phyloP scores from a whole-genome alignment of 2,797 vertebrate species.

The Lophotriccus pileatus region DNA sequence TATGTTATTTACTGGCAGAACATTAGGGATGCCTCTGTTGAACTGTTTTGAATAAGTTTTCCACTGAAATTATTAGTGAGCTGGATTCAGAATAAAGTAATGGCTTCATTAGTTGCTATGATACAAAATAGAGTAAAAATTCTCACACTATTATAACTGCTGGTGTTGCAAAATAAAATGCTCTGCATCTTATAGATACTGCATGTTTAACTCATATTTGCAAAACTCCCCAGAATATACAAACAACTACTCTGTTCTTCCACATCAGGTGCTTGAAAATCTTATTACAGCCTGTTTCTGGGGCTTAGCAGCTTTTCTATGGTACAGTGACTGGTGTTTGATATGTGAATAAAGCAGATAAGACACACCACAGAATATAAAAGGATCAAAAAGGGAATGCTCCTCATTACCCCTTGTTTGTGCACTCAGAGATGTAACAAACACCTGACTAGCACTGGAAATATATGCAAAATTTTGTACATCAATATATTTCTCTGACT shows the following conservation, averaged over 20 bases:
- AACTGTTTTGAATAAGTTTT: constrained; percentile 42
- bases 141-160: constrained; percentile 8
- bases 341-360: constrained; percentile 37
- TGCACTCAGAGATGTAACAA: not conserved
- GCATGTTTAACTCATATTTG: constrained; percentile 45
- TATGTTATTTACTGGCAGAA: not conserved
- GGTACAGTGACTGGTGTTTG: not conserved
- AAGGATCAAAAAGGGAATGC: constrained; percentile 1
- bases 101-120: constrained; percentile 44
- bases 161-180: not conserved
- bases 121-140: constrained; percentile 41
- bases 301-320: constrained; percentile 31
- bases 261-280: constrained; percentile 33
- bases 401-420: not conserved
- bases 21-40: not conserved
- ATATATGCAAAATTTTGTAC: not conserved
- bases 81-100: constrained; percentile 27
- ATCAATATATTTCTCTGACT: not conserved
- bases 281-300: not conserved
- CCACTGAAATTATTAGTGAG: not conserved
- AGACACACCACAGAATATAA: constrained; percentile 23
- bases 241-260: constrained; percentile 24
- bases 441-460: not conserved
- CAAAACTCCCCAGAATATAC: constrained; percentile 22
- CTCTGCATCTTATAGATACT: constrained; percentile 10